phyloP scores from a whole-genome alignment of 2,888 invertebrate species.

The Hoplodrina ambigua region DNA sequence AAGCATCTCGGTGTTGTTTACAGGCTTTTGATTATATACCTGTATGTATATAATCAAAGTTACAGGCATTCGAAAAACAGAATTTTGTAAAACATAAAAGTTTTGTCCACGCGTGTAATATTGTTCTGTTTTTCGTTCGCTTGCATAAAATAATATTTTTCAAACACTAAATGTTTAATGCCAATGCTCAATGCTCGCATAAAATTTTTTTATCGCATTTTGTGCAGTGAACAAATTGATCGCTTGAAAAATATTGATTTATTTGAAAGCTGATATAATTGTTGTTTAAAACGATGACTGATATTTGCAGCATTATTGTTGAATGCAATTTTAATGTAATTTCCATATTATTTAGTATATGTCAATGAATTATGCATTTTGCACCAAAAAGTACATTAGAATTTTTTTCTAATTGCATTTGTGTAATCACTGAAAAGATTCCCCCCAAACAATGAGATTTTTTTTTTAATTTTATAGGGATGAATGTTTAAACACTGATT shows the following conservation, averaged over 20 bases:
- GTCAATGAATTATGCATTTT: slow-evolving; percentile 28
- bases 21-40: slow-evolving; percentile 41
- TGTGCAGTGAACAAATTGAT: slow-evolving; percentile 40
- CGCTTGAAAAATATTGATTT: slow-evolving; percentile 65
- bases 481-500: slow-evolving; percentile 70
- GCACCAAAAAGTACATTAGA: slow-evolving; percentile 17
- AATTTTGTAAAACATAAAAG: slow-evolving; percentile 1
- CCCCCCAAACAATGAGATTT: slow-evolving; percentile 28
- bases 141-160: slow-evolving; percentile 66
- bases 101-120: background rate
- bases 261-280: slow-evolving; percentile 44
- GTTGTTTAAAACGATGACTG: slow-evolving; percentile 40
- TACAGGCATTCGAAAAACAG: slow-evolving; percentile 59
- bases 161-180: slow-evolving; percentile 57
- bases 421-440: slow-evolving; percentile 14
- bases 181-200: slow-evolving; percentile 29
- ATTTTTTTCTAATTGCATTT: slow-evolving; percentile 21
- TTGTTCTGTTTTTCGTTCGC: slow-evolving; percentile 58
- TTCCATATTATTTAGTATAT: slow-evolving; percentile 75
- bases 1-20: slow-evolving; percentile 57
- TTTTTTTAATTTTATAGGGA: slow-evolving; percentile 53
- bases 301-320: slow-evolving; percentile 50
- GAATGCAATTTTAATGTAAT: slow-evolving; percentile 74
- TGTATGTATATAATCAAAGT: no score
- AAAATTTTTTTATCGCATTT: slow-evolving; percentile 34